Evolutionary conservation across 2,888 invertebrate species (phyloP).

Genomic region (Candidula unifasciata): DNA sequence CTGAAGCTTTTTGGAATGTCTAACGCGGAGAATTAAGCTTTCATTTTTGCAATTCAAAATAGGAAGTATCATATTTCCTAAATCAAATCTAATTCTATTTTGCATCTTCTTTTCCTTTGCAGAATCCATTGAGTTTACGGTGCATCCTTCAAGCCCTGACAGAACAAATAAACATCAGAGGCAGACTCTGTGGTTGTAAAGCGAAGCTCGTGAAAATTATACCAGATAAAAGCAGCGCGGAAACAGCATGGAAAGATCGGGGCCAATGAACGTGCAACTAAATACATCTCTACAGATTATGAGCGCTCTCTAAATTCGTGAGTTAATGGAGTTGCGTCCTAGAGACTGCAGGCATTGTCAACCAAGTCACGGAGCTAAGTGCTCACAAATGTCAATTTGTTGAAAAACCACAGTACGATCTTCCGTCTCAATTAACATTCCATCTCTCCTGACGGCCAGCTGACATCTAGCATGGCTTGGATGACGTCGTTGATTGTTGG

Average conservation of each 20-base stretch:
- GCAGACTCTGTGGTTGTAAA: not conserved
- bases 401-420: not conserved
- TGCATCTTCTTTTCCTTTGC: not conserved
- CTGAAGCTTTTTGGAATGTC: no score
- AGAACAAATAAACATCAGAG: constrained; percentile 26
- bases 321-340: constrained; percentile 29
- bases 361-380: not conserved
- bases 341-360: not conserved
- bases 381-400: not conserved
- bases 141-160: constrained; percentile 1
- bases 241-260: constrained; percentile 27
- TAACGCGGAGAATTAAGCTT: not conserved
- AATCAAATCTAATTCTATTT: constrained; percentile 11
- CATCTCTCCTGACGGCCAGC: not conserved
- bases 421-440: constrained; percentile 24
- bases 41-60: constrained; percentile 10
- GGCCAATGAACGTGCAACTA: constrained; percentile 31
- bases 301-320: constrained; percentile 1
- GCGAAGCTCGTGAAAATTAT: constrained; percentile 21
- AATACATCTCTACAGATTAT: constrained; percentile 29
- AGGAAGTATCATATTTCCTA: not conserved
- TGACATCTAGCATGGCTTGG: constrained; percentile 4
- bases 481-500: constrained; percentile 18
- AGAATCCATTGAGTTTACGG: not conserved
- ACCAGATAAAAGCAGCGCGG: constrained; percentile 3